Percentiles rank a stretch among this genome's conserved stretches.
phyloP scores from a whole-genome alignment of 2,888 invertebrate species.

The Thymelicus lineola region DNA sequence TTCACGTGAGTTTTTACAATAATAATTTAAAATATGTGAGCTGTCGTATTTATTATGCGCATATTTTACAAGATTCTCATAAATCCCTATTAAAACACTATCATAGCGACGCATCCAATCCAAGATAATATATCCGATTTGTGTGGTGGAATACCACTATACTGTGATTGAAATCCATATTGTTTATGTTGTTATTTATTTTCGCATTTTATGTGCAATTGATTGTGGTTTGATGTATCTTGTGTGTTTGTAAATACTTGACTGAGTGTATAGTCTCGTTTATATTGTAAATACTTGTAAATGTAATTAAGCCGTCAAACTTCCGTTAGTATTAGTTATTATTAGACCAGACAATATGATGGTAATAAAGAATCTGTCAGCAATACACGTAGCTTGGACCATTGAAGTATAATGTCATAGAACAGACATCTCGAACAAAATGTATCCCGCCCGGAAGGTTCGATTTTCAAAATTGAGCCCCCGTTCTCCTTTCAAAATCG shows the following conservation, averaged over 20 bases:
- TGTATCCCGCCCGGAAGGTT: no score
- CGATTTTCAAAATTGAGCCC: no score
- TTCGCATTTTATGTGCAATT: conserved; percentile 24
- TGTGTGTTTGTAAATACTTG: conserved; percentile 29
- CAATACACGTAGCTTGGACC: neutral
- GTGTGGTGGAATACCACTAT: neutral
- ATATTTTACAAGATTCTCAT: no score
- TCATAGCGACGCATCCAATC: neutral
- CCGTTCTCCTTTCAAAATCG: no score
- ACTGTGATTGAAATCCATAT: conserved; percentile 3
- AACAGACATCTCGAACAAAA: no score
- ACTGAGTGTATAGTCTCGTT: conserved; percentile 25
- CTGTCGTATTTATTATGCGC: no score
- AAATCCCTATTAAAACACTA: neutral
- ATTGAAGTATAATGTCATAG: no score
- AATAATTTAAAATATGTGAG: no score
- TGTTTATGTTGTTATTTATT: conserved; percentile 28
- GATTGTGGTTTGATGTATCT: conserved; percentile 6
- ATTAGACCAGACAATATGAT: conserved; percentile 33
- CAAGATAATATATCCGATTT: neutral
- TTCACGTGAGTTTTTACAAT: no score
- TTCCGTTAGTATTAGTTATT: conserved; percentile 32
- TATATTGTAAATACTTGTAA: conserved; percentile 24
- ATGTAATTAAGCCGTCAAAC: conserved; percentile 24
- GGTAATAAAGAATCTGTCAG: conserved; percentile 8